Base-by-base conservation (phyloP, 2,797 vertebrate species). In the Okamejei kenojei region DNA sequence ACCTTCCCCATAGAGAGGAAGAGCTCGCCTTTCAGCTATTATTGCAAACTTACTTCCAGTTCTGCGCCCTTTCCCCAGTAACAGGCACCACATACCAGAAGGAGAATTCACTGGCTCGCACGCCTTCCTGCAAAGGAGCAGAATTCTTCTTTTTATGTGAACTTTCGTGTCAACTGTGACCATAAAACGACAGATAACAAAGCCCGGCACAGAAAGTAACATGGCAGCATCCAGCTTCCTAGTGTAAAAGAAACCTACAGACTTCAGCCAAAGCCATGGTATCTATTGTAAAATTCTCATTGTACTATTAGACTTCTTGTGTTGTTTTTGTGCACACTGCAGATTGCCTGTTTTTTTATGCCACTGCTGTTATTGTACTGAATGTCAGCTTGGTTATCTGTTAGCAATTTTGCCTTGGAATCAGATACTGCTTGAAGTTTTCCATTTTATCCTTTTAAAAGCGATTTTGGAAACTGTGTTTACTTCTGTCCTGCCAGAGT, bases 1-100 rank as follows among this genome's bases (percentile, higher is more conserved):
- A 94, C 95, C 95, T 94, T 95, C 94, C 84, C 93, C 4, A 6
- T 65, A 93, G 94, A 94, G 93, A 94, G 95, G 93, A 95, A 95
- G 94, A 94, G 93, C 93, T 94, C 0, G 81, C 93, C 84, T 54
- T 93, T 73, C 93, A 82, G 94, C 95, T 95, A 95, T 96, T 96
- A 94, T 96, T 93, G 94, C 90, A 32, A 38, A 95, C 93, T 96
- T 95, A 94, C 93, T 96, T 96, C 95, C 95, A 96, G 95, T 95
- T 95, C 96, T 95, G 94, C 96, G 95, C 93, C 68, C 94, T 95
- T 93, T 94, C 96, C 96, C 95, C 93, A 96, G 96, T 95, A 95
- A 96, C 95, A 1, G 0, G 93, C 77, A 29, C 21, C 68, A 74
- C 19, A 38, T 23, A 91, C 90, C 90, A 91, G 73, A 35, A 92